Evolutionary conservation across 2,113 vertebrate species (phyloP).

Genomic region (Etia nguti): DNA sequence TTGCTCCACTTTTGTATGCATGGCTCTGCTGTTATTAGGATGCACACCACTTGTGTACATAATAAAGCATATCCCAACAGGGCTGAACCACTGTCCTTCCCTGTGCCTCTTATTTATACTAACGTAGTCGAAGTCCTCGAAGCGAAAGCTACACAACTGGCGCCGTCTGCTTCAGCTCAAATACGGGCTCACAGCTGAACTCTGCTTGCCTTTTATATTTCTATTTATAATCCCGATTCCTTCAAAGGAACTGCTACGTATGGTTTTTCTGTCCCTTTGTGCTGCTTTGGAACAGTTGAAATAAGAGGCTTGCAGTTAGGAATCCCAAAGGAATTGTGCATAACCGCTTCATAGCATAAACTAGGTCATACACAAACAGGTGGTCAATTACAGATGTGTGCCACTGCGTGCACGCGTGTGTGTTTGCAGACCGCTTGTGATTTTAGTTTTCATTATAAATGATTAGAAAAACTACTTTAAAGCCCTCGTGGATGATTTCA

Average conservation of each 20-base stretch:
- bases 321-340: constrained; percentile 3
- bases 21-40: background rate
- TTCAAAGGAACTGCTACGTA: background rate
- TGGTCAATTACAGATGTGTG: constrained; percentile 50
- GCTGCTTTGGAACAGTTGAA: constrained; percentile 18
- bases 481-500: background rate
- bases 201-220: background rate
- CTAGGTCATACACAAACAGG: constrained; percentile 47
- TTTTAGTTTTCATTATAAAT: background rate
- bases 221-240: constrained; percentile 12
- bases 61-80: background rate
- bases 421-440: background rate
- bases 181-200: background rate
- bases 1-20: background rate
- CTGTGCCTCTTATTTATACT: background rate
- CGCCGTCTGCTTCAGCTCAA: background rate
- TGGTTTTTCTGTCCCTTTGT: background rate
- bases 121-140: background rate
- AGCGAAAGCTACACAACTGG: background rate
- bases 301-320: constrained; percentile 5
- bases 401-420: background rate
- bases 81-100: background rate
- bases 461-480: background rate
- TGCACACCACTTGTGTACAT: background rate
- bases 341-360: constrained; percentile 1